Percentiles rank a stretch among this genome's conserved stretches.
These are phyloP conservation scores for Apostichopus californicus DNA, from an alignment of 35 echinoderm and acorn worm genomes.

Conservation along the genomic window DNA sequence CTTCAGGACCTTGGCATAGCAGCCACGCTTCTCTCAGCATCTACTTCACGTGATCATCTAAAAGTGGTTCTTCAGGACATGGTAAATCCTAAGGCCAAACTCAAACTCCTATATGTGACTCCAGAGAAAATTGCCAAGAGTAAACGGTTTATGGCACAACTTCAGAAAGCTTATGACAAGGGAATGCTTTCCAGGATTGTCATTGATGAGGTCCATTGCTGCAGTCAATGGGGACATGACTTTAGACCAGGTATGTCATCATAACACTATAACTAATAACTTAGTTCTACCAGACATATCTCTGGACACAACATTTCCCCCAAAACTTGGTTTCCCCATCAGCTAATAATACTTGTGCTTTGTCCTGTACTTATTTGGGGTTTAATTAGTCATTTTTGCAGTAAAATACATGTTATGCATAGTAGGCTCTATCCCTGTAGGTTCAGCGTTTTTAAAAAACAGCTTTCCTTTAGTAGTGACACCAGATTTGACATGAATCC, in stretches of 20 bases:
- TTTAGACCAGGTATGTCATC: constrained; percentile 85
- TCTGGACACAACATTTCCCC: too few species aligned
- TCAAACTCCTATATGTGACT: constrained; percentile 93
- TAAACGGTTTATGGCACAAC: constrained; percentile 92
- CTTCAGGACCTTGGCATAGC: constrained; percentile 63
- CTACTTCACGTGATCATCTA: constrained; percentile 51
- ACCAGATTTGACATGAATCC: too few species aligned
- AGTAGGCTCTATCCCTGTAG: too few species aligned
- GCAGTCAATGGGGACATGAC: constrained; percentile 98
- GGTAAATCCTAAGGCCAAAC: constrained; percentile 50
- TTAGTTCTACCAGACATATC: too few species aligned
- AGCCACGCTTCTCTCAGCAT: constrained; percentile 65
- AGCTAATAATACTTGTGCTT: too few species aligned
- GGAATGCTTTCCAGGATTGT: constrained; percentile 73
- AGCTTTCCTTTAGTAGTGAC: too few species aligned
- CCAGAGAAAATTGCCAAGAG: constrained; percentile 99
- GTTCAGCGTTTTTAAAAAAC: too few species aligned
- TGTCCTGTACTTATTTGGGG: too few species aligned
- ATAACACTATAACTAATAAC: too few species aligned
- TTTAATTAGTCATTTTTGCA: too few species aligned
- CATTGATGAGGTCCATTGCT: constrained; percentile 99
- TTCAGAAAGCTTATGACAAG: constrained; percentile 80
- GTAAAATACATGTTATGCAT: too few species aligned
- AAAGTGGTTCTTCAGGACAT: constrained; percentile 75
- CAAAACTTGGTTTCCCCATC: too few species aligned